Evolutionary conservation across 2,113 vertebrate genomes (phyloP).

Genomic region (Podilymbus podiceps): DNA sequence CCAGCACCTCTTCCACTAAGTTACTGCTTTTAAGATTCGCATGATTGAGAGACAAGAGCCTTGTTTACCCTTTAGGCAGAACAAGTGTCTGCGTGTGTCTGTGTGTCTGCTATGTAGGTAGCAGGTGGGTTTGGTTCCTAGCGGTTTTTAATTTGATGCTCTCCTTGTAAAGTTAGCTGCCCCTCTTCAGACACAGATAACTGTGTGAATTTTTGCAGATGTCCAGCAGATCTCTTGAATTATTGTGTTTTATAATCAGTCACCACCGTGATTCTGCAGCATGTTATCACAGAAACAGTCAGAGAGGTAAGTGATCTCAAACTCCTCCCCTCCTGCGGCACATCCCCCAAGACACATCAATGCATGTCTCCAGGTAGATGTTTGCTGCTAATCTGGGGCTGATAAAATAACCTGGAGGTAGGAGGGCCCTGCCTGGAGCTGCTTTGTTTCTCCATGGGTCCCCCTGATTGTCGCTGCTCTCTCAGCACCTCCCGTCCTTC

Average conservation of each 20-base stretch:
- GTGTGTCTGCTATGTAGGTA: background rate
- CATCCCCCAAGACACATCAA: background rate
- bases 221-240: background rate
- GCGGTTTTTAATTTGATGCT: background rate
- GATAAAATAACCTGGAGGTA: background rate
- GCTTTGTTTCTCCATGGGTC: background rate
- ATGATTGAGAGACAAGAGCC: background rate
- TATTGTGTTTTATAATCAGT: background rate
- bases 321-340: background rate
- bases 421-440: background rate
- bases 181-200: background rate
- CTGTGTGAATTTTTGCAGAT: background rate
- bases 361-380: background rate
- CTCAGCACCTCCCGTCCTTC: background rate
- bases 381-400: background rate
- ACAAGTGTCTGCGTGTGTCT: background rate
- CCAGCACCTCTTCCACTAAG: background rate
- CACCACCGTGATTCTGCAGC: background rate
- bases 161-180: background rate
- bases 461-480: background rate
- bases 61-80: constrained; percentile 49
- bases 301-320: background rate
- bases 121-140: background rate
- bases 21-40: background rate
- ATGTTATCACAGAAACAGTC: background rate